phyloP scores from a whole-genome alignment of 2,888 invertebrate genomes.

The Tethea ocularis region DNA sequence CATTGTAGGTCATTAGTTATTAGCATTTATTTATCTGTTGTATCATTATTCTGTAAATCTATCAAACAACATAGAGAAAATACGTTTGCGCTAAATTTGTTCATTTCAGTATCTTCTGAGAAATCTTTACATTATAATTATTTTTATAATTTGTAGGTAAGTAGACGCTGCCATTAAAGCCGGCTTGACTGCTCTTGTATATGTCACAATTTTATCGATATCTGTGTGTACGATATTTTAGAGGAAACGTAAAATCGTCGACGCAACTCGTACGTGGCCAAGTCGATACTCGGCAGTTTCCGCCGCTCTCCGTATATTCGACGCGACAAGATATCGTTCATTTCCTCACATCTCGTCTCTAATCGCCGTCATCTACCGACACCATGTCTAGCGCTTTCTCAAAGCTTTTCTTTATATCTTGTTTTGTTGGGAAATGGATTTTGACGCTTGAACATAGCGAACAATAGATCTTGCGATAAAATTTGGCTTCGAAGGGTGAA shows the following conservation, averaged over 20 bases:
- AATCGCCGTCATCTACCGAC: constrained; percentile 35
- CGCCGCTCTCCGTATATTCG: constrained; percentile 31
- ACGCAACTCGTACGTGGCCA: constrained; percentile 29
- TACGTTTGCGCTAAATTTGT: too few relatives aligned
- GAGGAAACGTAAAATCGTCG: constrained; percentile 32
- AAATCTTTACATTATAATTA: too few relatives aligned
- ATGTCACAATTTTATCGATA: constrained; percentile 16
- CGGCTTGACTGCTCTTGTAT: not conserved
- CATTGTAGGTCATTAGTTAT: too few relatives aligned
- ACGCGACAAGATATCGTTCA: constrained; percentile 44
- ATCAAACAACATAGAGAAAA: not conserved
- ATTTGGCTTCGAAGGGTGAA: constrained; percentile 15
- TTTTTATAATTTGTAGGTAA: too few relatives aligned
- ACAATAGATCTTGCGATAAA: constrained; percentile 35
- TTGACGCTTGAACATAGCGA: constrained; percentile 28
- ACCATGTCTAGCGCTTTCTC: constrained; percentile 28
- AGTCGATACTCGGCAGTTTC: constrained; percentile 39
- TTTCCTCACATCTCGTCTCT: constrained; percentile 41
- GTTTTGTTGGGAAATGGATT: constrained; percentile 37
- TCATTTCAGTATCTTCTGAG: too few relatives aligned
- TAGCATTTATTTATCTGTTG: too few relatives aligned
- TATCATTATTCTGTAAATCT: too few relatives aligned
- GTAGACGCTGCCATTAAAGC: not conserved
- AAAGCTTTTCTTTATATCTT: constrained; percentile 31
- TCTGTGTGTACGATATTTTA: constrained; percentile 17